Base-by-base conservation (phyloP, 64 coral and sea anemone species). In the Actinia equina region DNA sequence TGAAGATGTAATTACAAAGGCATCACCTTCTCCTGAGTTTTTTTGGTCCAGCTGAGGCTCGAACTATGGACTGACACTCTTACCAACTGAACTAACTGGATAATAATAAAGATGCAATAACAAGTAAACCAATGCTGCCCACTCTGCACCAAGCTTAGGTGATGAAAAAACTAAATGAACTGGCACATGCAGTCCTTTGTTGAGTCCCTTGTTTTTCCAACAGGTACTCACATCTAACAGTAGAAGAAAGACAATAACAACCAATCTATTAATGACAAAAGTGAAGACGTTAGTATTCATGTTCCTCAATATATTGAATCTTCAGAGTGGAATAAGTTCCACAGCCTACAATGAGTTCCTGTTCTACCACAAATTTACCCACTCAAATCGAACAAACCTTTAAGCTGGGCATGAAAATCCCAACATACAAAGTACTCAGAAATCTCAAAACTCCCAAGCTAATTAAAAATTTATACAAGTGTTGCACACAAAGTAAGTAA, bases 181-280 rank as follows among this genome's bases (percentile, higher is more conserved):
- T 79, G 8, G 54, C 89, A 60, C 37, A 37, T 37, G 30, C 30
- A 61, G 54, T 67, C 89, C 12, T 85, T 91, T 19, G 86, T 80
- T 91, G 83, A 86, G 17, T 77, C 82, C 22, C 57, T 91, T 77
- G 70, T 86, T 27, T 84, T 83, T 25, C 89, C 89, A 61, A 91
- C 52, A 82, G 26, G 4, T 1, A 62, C 79, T 2, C 44, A 79
- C 46, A 16, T 37, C 87, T 53, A 89, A 20, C 16, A 83, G n/a
- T 64, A 83, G 30, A 46, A 52, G 16, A 71, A 46, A 81, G 78
- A 81, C 22, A 81, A 52, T 7, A 42, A 4, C 76, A 88, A 79
- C 18, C 16, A 26, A 23, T 14, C 8, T 26, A 44, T 12, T 22
- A 52, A 79, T 27, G 23, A 79, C 2, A 16, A 88, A 88, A 43